Percentiles rank a stretch among this genome's conserved stretches.
phyloP scores from a whole-genome alignment of 2,797 vertebrate genomes.

The Schizopygopsis pylzovi region DNA sequence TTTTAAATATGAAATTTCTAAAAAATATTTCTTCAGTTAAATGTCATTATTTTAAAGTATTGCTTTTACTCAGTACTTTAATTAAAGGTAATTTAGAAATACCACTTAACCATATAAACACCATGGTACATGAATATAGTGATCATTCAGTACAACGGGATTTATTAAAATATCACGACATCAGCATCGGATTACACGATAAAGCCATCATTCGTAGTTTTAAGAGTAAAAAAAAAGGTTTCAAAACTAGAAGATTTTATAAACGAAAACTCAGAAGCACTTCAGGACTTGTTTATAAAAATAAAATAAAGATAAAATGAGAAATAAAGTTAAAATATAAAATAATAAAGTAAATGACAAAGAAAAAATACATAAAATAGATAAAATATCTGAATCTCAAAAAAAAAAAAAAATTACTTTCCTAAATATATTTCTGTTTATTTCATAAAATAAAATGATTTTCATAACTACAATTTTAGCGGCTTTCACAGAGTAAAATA shows the following conservation, averaged over 20 bases:
- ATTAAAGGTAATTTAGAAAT: not conserved
- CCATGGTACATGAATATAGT: not conserved
- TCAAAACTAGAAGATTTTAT: not conserved
- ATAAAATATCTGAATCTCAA: not conserved
- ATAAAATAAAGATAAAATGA: too few relatives aligned
- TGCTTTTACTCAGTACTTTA: not conserved
- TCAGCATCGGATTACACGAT: not conserved
- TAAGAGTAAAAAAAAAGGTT: not conserved
- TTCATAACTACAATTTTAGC: too few relatives aligned
- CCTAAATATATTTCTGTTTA: too few relatives aligned
- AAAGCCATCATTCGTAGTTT: not conserved
- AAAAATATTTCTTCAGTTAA: not conserved
- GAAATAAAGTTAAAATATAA: not conserved
- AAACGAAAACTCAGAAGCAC: not conserved
- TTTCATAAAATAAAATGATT: too few relatives aligned
- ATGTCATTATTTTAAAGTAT: too few relatives aligned
- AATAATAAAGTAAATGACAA: not conserved
- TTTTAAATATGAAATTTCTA: not conserved
- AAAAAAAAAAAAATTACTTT: too few relatives aligned
- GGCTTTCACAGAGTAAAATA: not conserved
- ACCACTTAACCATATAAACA: not conserved
- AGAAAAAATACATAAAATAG: not conserved
- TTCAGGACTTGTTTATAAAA: too few relatives aligned
- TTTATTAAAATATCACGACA: not conserved
- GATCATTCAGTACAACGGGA: not conserved